Evolutionary conservation across 2,113 vertebrate species (phyloP).

Genomic region (Pyxicephalus adspersus): DNA sequence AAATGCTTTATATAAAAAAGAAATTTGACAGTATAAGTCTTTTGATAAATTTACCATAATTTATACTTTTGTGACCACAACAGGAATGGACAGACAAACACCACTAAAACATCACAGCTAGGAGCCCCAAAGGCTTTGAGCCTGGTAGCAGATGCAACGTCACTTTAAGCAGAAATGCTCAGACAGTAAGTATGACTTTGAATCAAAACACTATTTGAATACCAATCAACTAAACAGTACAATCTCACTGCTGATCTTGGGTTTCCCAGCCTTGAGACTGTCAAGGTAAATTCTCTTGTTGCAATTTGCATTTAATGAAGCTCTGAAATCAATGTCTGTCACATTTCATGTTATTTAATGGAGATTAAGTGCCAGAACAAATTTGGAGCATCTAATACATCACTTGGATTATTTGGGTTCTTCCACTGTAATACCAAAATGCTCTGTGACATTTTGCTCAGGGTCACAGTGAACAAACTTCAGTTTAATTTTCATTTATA

Average conservation of each 20-base stretch:
- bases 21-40: no score
- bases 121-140: no score
- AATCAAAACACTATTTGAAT: no score
- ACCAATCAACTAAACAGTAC: neutral
- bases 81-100: no score
- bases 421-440: slow-evolving; percentile 68
- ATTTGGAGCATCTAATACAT: slow-evolving; percentile 58
- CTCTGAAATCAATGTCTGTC: neutral
- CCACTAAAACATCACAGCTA: no score
- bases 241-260: neutral
- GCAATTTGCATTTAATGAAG: neutral
- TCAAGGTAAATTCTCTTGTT: neutral
- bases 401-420: slow-evolving; percentile 68
- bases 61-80: no score
- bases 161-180: no score
- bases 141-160: no score
- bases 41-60: no score
- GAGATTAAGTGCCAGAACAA: slow-evolving; percentile 58
- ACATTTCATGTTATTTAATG: slow-evolving; percentile 19
- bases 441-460: slow-evolving; percentile 65
- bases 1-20: no score
- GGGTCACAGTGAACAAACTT: slow-evolving; percentile 59
- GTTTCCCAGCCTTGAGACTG: slow-evolving; percentile 1
- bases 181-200: no score
- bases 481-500: neutral